These are phyloP conservation scores for Paralichthys olivaceus DNA, from an alignment of 2,113 vertebrate genomes.

Conservation along the genomic window DNA sequence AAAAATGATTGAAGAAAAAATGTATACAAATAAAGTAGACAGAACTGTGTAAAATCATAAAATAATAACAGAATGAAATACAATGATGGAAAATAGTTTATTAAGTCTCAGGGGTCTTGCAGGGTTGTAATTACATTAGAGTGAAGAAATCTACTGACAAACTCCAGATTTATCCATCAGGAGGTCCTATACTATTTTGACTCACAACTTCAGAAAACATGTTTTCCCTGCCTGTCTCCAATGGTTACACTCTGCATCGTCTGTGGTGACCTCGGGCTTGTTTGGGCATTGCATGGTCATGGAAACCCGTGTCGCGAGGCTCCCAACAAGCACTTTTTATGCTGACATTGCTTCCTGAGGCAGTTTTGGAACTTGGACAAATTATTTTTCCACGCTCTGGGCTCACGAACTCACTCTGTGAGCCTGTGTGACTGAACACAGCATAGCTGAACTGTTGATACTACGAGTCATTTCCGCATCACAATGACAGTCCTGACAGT, in stretches of 20 bases:
- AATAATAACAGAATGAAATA: no score
- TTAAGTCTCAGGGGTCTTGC: not conserved
- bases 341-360: conserved; percentile 43
- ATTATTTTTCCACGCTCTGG: conserved; percentile 40
- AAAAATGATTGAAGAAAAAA: no score
- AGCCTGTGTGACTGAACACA: conserved; percentile 17
- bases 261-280: not conserved
- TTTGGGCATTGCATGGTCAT: conserved; percentile 1
- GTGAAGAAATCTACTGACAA: not conserved
- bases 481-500: conserved; percentile 26
- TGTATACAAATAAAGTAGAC: no score
- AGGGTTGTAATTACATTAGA: not conserved
- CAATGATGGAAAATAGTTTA: no score
- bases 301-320: conserved; percentile 17
- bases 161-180: not conserved
- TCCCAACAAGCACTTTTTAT: conserved; percentile 20
- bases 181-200: not conserved
- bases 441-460: conserved; percentile 43
- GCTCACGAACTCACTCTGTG: conserved; percentile 38
- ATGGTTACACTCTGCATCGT: not conserved
- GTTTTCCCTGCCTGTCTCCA: not conserved
- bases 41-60: no score
- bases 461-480: conserved; percentile 43
- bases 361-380: conserved; percentile 46
- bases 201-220: conserved; percentile 3